phyloP scores from a whole-genome alignment of 2,797 vertebrate species.

The Propithecus deckenii region DNA sequence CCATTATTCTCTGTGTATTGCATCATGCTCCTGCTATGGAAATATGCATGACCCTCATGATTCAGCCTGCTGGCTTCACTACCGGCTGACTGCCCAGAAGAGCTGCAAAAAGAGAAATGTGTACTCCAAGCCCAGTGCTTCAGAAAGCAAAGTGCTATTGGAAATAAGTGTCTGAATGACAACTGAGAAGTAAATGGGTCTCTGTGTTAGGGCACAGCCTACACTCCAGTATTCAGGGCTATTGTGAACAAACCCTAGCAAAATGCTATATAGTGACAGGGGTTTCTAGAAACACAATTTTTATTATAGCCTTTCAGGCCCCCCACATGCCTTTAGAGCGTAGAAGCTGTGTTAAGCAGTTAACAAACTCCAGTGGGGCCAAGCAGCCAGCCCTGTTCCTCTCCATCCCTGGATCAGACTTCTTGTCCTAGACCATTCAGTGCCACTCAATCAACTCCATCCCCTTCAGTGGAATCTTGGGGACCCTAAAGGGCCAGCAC shows the following conservation, averaged over 20 bases:
- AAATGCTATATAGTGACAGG: not conserved
- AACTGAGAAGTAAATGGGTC: not conserved
- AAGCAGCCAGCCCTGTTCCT: not conserved
- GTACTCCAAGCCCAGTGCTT: slow-evolving; percentile 17
- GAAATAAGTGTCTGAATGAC: not conserved
- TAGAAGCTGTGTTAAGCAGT: not conserved
- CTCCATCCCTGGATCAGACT: not conserved
- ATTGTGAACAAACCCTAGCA: not conserved
- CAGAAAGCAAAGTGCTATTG: slow-evolving; percentile 29
- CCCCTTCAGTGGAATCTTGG: not conserved
- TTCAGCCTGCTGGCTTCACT: slow-evolving; percentile 16
- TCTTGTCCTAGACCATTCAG: slow-evolving; percentile 26
- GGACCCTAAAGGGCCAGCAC: not conserved
- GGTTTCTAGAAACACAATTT: not conserved
- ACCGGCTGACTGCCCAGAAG: not conserved
- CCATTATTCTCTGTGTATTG: not conserved
- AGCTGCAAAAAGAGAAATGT: not conserved
- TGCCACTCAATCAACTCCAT: not conserved
- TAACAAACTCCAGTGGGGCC: not conserved
- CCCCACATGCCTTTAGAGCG: not conserved
- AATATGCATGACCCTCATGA: not conserved
- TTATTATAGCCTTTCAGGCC: not conserved
- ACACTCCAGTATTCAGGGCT: not conserved
- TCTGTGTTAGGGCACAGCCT: not conserved
- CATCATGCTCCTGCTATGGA: slow-evolving; percentile 15